Evolutionary conservation across 2,888 invertebrate genomes (phyloP), one percentile per base, ranked within the genome.

Genomic region (Sminthurinus aureus): DNA sequence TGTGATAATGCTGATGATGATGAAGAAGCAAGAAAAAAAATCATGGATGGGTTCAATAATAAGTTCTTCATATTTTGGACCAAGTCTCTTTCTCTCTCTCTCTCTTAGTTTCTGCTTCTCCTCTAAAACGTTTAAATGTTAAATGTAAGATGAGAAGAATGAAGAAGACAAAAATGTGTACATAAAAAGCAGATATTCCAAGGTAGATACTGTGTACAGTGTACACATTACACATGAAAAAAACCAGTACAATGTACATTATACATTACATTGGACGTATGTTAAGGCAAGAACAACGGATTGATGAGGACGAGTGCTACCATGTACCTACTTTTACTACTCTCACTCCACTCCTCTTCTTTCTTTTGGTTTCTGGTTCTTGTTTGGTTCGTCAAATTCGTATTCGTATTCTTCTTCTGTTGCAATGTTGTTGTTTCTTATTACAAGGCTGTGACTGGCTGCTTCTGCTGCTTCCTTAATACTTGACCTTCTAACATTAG

Each of bases 1-100:
- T 58, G 58, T 69, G 73, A 73, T 58, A 13, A 67, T 67, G 24
- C 20, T 75, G 64, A 74, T 73, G 6, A 38, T 38, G 38, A 38
- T 26, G 81, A 58, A 51, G 58, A 74, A 26, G 75, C 74, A 58
- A 58, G 20, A 52, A 51, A 71, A 71, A 74, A 74, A 75, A 69
- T 81, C 80, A 58, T 81, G 81, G 81, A 81, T 81, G 81, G 81
- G 81, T 66, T 81, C 74, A 74, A 74, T 81, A 71, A 81, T 81
- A 81, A 74, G 74, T 81, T 81, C 74, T 64, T 64, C 74, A 74
- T 81, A 74, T 81, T 81, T 81, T 26, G 26, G 58, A 73, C 81
- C 66, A 51, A 58, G 52, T 71, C 71, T 67, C 67, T 67, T 8
- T 20, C 8, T 20, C 20, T 67, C n/a, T 67, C n/a, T 67, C 67